Evolutionary conservation across 2,888 invertebrate genomes (phyloP).

Genomic region (Agrilus biguttatus): DNA sequence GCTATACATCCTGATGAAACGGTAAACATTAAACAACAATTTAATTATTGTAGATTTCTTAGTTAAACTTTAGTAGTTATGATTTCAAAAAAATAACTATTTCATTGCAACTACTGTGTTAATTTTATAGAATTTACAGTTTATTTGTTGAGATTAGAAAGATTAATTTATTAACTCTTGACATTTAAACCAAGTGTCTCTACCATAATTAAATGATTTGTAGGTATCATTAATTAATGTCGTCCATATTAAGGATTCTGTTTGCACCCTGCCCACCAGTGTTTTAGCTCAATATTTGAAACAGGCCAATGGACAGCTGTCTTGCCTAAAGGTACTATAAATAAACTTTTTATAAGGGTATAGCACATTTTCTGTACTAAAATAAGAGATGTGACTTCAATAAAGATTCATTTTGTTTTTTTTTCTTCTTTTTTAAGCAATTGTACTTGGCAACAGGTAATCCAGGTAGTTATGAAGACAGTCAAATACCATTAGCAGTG

Average conservation of each 20-base stretch:
- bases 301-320: conserved; percentile 68
- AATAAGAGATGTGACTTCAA: neutral
- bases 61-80: no score
- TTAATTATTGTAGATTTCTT: neutral
- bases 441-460: conserved; percentile 60
- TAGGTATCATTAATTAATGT: conserved; percentile 73
- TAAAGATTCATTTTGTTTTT: neutral
- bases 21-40: conserved; percentile 30
- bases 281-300: conserved; percentile 75
- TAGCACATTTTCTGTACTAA: neutral
- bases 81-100: no score
- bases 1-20: conserved; percentile 63
- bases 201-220: conserved; percentile 21
- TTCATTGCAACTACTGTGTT: no score
- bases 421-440: conserved; percentile 39
- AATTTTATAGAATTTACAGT: no score
- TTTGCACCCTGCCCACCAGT: conserved; percentile 66
- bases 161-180: conserved; percentile 1
- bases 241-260: conserved; percentile 68
- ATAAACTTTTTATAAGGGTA: conserved; percentile 1
- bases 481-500: conserved; percentile 36
- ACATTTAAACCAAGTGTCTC: conserved; percentile 2
- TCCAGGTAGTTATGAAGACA: conserved; percentile 38
- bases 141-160: neutral
- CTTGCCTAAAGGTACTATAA: conserved; percentile 59